A percentile compares a stretch with the other conserved stretches of the same genome.
Conservation (phyloP, 2,888 invertebrate species). For the Meghimatium bilineatum region DNA sequence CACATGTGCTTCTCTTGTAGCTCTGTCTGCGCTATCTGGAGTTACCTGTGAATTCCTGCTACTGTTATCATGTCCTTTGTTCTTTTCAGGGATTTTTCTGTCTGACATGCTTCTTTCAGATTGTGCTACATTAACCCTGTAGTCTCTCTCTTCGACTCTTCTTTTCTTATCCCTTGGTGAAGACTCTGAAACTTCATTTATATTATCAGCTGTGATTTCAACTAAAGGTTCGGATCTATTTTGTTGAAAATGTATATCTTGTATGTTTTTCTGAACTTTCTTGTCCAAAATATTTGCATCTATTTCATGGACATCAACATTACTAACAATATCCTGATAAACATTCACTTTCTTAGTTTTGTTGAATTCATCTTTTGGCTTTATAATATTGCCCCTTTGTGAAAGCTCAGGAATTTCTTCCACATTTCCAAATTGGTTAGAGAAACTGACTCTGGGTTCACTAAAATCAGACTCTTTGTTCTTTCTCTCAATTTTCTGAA, state of each 20-base stretch:
- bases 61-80: background rate
- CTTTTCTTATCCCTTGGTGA: background rate
- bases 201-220: background rate
- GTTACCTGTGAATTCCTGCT: background rate
- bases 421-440: background rate
- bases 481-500: background rate
- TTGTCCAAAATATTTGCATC: background rate
- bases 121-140: background rate
- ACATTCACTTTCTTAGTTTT: background rate
- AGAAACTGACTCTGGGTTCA: background rate
- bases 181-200: background rate
- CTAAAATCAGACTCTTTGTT: background rate
- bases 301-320: background rate
- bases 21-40: background rate
- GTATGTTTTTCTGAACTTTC: background rate
- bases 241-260: background rate
- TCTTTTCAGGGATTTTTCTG: background rate
- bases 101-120: background rate
- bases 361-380: background rate
- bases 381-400: background rate
- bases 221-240: background rate
- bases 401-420: background rate
- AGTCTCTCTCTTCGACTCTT: background rate
- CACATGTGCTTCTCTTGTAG: background rate
- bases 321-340: too few relatives aligned